These are phyloP conservation scores for Sussaba pulchella DNA, from an alignment of 2,888 invertebrate species.

Conservation along the genomic window DNA sequence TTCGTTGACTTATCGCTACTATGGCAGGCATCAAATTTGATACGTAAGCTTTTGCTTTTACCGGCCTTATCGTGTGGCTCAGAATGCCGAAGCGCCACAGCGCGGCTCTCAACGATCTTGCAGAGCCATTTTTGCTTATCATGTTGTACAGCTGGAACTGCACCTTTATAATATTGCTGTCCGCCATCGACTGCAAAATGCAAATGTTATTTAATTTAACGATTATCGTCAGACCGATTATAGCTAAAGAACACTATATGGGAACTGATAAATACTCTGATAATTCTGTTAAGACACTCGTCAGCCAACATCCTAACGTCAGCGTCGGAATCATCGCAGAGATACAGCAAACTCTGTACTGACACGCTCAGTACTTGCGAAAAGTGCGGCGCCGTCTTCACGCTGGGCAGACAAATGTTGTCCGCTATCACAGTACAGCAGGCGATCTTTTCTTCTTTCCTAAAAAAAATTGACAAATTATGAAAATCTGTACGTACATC, in stretches of 20 bases:
- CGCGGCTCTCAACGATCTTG: constrained; percentile 90
- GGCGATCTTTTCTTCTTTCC: constrained; percentile 91
- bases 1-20: constrained; percentile 89
- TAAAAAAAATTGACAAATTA: too few species aligned
- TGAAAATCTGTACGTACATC: too few species aligned
- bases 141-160: constrained; percentile 93
- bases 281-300: constrained; percentile 92
- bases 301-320: constrained; percentile 93
- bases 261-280: constrained; percentile 85
- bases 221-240: neutral
- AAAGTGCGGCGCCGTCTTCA: constrained; percentile 87
- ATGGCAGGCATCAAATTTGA: constrained; percentile 91
- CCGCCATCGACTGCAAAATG: constrained; percentile 86
- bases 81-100: constrained; percentile 91
- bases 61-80: constrained; percentile 90
- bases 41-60: constrained; percentile 92
- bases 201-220: constrained; percentile 4
- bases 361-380: constrained; percentile 89
- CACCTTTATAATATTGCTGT: constrained; percentile 89
- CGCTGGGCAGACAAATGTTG: constrained; percentile 88
- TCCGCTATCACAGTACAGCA: constrained; percentile 91
- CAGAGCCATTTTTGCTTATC: constrained; percentile 91
- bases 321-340: constrained; percentile 92
- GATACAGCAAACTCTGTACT: constrained; percentile 89
- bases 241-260: too few species aligned